Percentiles rank a stretch among this genome's conserved stretches.
phyloP scores from a whole-genome alignment of 2,113 vertebrate species.

The Copsychus sechellarum region DNA sequence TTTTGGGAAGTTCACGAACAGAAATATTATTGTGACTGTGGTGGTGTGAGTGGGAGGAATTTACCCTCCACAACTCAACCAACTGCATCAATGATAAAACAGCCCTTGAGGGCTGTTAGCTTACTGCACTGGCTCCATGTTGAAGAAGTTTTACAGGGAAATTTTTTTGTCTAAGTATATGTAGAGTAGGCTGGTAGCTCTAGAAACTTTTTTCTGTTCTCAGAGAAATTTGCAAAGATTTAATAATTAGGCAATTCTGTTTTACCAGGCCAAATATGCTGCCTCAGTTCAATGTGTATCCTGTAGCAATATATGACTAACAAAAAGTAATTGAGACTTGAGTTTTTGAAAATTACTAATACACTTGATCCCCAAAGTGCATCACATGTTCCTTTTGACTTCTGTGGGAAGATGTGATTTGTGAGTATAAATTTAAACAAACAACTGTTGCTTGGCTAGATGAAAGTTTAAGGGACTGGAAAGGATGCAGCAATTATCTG shows the following conservation, averaged over 20 bases:
- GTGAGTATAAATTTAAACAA: constrained; percentile 32
- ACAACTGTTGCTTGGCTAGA: constrained; percentile 8
- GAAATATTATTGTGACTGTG: constrained; percentile 50
- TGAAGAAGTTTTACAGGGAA: background rate
- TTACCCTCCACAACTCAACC: constrained; percentile 31
- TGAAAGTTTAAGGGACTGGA: background rate
- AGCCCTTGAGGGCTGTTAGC: constrained; percentile 31
- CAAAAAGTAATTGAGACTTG: background rate
- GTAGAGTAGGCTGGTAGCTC: background rate
- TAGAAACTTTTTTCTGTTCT: background rate
- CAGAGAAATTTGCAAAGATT: background rate
- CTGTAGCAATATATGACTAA: background rate
- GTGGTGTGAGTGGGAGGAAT: constrained; percentile 19
- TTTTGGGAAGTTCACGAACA: constrained; percentile 60
- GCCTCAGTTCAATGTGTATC: background rate
- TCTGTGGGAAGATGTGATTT: constrained; percentile 15
- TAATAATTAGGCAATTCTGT: background rate
- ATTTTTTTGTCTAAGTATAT: background rate
- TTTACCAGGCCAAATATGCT: background rate
- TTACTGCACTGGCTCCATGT: background rate
- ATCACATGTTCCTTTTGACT: background rate
- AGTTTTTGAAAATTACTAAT: background rate
- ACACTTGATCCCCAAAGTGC: background rate
- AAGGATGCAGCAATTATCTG: background rate
- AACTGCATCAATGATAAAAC: constrained; percentile 39